These are phyloP conservation scores for Aldrovandia affinis DNA, from an alignment of 2,797 vertebrate species.

Conservation along the genomic window DNA sequence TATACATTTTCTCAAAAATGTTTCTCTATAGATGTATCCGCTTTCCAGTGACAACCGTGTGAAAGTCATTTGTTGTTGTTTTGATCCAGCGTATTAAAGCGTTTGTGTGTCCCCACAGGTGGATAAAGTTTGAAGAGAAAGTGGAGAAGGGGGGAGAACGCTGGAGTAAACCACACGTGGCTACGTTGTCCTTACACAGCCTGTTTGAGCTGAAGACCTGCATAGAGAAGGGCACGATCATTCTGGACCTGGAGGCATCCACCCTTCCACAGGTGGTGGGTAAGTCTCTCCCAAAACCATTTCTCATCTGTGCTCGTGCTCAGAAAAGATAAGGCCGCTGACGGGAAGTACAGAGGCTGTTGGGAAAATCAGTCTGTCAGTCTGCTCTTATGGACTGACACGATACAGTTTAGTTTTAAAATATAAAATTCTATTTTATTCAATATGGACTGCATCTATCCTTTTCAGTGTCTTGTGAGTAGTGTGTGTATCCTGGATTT, in stretches of 20 bases:
- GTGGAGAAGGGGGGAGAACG: conserved; percentile 94
- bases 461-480: no score
- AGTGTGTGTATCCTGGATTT: no score
- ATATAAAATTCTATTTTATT: no score
- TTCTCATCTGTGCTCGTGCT: background rate
- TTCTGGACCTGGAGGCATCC: conserved; percentile 88
- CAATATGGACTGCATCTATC: no score
- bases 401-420: no score
- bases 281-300: conserved; percentile 60
- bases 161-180: conserved; percentile 97
- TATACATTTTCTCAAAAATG: no score
- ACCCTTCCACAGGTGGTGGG: conserved; percentile 92
- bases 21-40: no score
- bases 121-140: conserved; percentile 99
- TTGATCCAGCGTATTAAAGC: background rate
- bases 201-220: conserved; percentile 90
- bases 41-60: no score
- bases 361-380: no score
- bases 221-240: conserved; percentile 91
- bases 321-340: background rate
- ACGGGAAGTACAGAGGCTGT: background rate
- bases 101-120: conserved; percentile 68
- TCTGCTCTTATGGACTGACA: no score
- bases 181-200: conserved; percentile 82
- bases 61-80: background rate